Conservation (phyloP, 2,797 vertebrate genomes). For the Octomys mimax region DNA sequence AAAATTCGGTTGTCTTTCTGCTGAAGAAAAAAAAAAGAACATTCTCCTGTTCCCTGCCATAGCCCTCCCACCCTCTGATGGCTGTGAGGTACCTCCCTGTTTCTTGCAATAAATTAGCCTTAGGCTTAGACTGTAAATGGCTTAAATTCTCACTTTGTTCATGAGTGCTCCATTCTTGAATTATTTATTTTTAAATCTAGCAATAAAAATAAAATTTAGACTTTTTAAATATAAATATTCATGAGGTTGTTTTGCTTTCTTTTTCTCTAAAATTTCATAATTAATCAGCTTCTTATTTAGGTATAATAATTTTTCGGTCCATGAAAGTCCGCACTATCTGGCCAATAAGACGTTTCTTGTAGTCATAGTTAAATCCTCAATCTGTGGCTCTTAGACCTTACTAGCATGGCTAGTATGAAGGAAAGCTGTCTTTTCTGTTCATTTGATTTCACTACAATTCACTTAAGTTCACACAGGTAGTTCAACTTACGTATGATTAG, state of each 20-base stretch:
- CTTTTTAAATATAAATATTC: neutral
- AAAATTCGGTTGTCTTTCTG: neutral
- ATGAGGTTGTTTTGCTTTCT: neutral
- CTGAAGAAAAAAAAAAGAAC: constrained; percentile 1
- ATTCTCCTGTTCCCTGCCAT: constrained; percentile 12
- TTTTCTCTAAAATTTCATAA: neutral
- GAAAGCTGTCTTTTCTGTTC: neutral
- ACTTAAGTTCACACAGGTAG: neutral
- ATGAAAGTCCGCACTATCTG: neutral
- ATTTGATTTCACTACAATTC: neutral
- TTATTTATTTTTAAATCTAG: neutral
- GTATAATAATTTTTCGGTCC: neutral
- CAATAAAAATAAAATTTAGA: neutral
- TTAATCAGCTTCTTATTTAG: neutral
- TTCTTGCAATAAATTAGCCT: neutral
- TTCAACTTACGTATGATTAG: neutral
- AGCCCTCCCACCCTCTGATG: neutral
- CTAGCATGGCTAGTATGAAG: neutral
- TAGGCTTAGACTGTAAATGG: neutral
- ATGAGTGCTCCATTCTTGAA: neutral
- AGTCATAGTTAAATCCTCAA: neutral
- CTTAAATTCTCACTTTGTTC: neutral
- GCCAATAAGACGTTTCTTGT: neutral
- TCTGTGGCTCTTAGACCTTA: neutral
- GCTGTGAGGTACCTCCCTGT: neutral